Evolutionary conservation across 2,113 vertebrate species (phyloP).

Genomic region (Rhea pennata): DNA sequence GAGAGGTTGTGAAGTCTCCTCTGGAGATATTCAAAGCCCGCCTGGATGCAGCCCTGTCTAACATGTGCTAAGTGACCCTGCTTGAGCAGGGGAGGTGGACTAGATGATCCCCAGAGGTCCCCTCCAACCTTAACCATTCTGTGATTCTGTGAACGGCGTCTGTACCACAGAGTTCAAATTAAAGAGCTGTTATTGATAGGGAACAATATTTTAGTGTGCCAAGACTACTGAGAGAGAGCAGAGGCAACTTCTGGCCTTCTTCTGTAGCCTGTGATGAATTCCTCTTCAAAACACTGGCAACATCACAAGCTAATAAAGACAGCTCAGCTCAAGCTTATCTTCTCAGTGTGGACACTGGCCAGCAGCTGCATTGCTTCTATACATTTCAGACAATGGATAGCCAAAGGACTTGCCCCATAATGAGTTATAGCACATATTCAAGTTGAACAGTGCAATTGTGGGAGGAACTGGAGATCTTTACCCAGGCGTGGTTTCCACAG

Average conservation of each 20-base stretch:
- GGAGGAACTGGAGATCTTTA: not conserved
- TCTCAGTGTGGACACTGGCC: rapidly evolving
- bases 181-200: not conserved
- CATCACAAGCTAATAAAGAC: rapidly evolving
- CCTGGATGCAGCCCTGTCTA: too few species aligned
- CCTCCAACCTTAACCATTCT: too few species aligned
- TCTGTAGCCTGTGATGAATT: not conserved
- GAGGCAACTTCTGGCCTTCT: not conserved
- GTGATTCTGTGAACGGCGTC: not conserved
- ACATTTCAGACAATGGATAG: not conserved
- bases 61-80: too few species aligned
- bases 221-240: not conserved
- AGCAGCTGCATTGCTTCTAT: rapidly evolving
- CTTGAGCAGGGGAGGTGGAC: too few species aligned
- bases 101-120: too few species aligned
- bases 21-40: too few species aligned
- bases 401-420: not conserved
- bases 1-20: too few species aligned
- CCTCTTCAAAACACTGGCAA: not conserved
- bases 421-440: not conserved
- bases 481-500: not conserved
- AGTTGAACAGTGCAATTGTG: not conserved
- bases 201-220: not conserved
- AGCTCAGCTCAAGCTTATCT: not conserved
- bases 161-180: not conserved